Evolutionary conservation across 2,888 invertebrate species (phyloP).

Genomic region (Phortica magna): DNA sequence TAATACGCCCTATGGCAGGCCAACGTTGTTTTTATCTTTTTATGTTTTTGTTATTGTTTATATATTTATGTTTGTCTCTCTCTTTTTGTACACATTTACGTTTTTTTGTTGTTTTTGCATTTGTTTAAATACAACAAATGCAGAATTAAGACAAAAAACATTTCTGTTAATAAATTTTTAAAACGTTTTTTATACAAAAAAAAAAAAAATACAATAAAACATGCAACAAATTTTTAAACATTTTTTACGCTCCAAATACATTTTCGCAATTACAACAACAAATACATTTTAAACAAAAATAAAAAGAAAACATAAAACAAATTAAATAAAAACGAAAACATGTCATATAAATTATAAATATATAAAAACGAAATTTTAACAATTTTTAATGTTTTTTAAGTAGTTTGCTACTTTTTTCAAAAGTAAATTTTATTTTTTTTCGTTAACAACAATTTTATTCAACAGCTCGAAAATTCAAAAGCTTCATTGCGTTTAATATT

Average conservation of each 20-base stretch:
- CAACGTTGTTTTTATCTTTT: background rate
- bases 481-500: background rate
- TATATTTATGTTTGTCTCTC: slow-evolving; percentile 43
- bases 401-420: slow-evolving; percentile 61
- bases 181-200: slow-evolving; percentile 27
- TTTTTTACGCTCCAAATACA: slow-evolving; percentile 10
- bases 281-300: slow-evolving; percentile 51
- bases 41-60: slow-evolving; percentile 39
- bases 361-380: slow-evolving; percentile 27
- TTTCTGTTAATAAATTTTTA: slow-evolving; percentile 38
- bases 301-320: slow-evolving; percentile 44
- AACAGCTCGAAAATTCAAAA: background rate
- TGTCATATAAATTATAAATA: slow-evolving; percentile 33
- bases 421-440: background rate
- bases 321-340: slow-evolving; percentile 37
- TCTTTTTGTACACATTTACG: background rate
- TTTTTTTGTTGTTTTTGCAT: slow-evolving; percentile 47
- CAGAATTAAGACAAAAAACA: slow-evolving; percentile 38
- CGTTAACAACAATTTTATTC: slow-evolving; percentile 3
- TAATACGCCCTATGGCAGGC: slow-evolving; percentile 57
- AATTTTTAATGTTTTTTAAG: slow-evolving; percentile 48
- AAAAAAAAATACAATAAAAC: slow-evolving; percentile 19
- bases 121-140: slow-evolving; percentile 46
- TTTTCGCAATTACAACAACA: slow-evolving; percentile 46
- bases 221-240: slow-evolving; percentile 17